Evolutionary conservation across 2,888 invertebrate species (phyloP).

Genomic region (Pegoplata infirma): DNA sequence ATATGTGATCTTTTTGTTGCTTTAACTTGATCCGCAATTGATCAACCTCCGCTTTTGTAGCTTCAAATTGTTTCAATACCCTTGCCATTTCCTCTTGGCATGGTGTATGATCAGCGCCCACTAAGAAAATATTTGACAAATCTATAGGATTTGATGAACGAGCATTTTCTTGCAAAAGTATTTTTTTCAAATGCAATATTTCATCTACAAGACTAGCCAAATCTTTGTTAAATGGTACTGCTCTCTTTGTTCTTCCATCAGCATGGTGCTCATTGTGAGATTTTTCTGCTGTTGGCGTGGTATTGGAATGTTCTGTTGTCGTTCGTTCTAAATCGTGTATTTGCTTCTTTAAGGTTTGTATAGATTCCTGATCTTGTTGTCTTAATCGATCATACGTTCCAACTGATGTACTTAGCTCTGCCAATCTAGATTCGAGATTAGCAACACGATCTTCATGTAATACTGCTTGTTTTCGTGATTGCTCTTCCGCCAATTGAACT

Average conservation of each 20-base stretch:
- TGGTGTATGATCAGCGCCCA: constrained; percentile 77
- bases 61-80: constrained; percentile 84
- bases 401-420: constrained; percentile 88
- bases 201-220: constrained; percentile 82
- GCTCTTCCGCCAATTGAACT: constrained; percentile 85
- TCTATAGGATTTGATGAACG: constrained; percentile 82
- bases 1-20: constrained; percentile 81
- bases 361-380: constrained; percentile 85
- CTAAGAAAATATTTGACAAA: constrained; percentile 80
- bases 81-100: constrained; percentile 84
- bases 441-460: constrained; percentile 88
- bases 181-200: constrained; percentile 82
- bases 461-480: constrained; percentile 83
- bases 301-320: constrained; percentile 63
- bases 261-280: not conserved
- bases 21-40: constrained; percentile 70
- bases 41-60: constrained; percentile 77
- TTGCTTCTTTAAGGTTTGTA: constrained; percentile 80
- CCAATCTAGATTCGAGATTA: constrained; percentile 85
- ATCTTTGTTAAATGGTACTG: constrained; percentile 69
- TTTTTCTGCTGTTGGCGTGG: constrained; percentile 66
- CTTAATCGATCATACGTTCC: constrained; percentile 87
- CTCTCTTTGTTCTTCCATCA: not conserved
- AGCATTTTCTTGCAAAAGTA: constrained; percentile 81
- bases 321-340: constrained; percentile 69